Percentiles rank a stretch among this genome's conserved stretches.
Conservation (phyloP, 2,888 invertebrate genomes). For the Liopterus haemorrhoidalis region DNA sequence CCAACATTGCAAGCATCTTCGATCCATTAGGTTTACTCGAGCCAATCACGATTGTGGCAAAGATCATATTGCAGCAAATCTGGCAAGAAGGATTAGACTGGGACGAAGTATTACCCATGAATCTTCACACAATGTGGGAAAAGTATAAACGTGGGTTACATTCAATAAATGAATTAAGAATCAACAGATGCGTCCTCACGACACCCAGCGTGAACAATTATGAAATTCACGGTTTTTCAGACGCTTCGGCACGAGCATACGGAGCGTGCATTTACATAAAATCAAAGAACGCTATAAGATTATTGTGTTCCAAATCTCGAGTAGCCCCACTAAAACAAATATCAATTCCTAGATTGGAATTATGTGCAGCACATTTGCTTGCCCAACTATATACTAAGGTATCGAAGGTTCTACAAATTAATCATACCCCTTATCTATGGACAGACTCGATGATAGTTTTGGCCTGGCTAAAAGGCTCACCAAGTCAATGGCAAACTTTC, state of each 20-base stretch:
- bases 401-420: constrained; percentile 8
- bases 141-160: constrained; percentile 1
- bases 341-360: constrained; percentile 24
- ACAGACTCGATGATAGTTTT: constrained; percentile 26
- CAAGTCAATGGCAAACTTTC: constrained; percentile 22
- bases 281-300: neutral
- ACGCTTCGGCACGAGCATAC: constrained; percentile 5
- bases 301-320: constrained; percentile 25
- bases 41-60: constrained; percentile 27
- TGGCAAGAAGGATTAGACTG: constrained; percentile 28
- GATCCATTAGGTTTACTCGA: constrained; percentile 29
- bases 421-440: constrained; percentile 17
- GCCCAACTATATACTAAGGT: constrained; percentile 18
- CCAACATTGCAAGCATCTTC: constrained; percentile 26
- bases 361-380: constrained; percentile 24
- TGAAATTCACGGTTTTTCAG: constrained; percentile 9
- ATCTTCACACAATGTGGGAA: constrained; percentile 12
- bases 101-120: constrained; percentile 28
- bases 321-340: constrained; percentile 22
- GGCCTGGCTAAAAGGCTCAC: constrained; percentile 19
- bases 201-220: neutral
- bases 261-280: constrained; percentile 5
- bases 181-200: constrained; percentile 1
- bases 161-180: neutral
- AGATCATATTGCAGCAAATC: constrained; percentile 29